Evolutionary conservation across 1,140 invertebrate genomes (phyloP).

Genomic region (Sitophilus oryzae): DNA sequence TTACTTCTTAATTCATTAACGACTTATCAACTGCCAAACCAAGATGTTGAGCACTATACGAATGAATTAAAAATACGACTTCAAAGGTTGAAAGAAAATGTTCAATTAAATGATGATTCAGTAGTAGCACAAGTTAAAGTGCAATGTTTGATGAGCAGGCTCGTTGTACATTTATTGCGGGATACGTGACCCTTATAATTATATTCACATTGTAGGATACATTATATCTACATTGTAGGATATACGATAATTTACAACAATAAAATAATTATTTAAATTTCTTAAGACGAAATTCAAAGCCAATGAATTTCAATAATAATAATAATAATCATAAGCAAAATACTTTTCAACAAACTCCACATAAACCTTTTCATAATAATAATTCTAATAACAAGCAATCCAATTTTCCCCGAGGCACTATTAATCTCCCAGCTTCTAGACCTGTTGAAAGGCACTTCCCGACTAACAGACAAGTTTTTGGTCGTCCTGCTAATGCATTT

Average conservation of each 20-base stretch:
- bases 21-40: not conserved
- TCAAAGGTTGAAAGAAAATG: slow-evolving; percentile 5
- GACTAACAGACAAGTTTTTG: not conserved
- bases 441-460: no score
- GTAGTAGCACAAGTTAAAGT: no score
- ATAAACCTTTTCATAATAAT: not conserved
- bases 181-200: not conserved
- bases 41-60: not conserved
- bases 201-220: slow-evolving; percentile 1
- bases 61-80: not conserved
- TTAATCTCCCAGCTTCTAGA: no score
- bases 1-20: not conserved
- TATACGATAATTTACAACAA: slow-evolving; percentile 3
- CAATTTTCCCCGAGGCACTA: no score
- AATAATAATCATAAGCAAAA: no score
- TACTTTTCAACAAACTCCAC: not conserved
- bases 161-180: slow-evolving; percentile 1
- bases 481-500: not conserved
- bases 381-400: not conserved
- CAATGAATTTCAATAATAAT: not conserved
- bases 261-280: slow-evolving; percentile 2
- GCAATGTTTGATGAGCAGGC: no score
- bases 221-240: not conserved
- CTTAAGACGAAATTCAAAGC: not conserved
- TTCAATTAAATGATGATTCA: no score